These are phyloP conservation scores for Dasyprocta punctata DNA, from an alignment of 2,113 vertebrate species.

Conservation along the genomic window DNA sequence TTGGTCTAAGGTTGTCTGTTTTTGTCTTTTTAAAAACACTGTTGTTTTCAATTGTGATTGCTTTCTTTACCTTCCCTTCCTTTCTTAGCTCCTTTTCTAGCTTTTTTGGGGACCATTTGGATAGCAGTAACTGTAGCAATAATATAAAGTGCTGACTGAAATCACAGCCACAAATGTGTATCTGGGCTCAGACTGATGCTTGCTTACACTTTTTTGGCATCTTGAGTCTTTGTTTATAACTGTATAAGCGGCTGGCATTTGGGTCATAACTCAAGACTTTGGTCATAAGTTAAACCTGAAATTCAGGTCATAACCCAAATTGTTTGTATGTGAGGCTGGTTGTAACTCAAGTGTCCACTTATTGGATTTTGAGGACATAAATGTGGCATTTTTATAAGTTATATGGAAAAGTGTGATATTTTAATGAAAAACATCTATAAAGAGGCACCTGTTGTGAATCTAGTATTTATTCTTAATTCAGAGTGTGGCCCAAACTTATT, in stretches of 20 bases:
- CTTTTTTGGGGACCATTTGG: neutral
- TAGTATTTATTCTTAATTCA: conserved; percentile 42
- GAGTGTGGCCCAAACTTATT: neutral
- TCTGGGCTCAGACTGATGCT: neutral
- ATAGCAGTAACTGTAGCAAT: neutral
- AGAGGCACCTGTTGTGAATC: neutral
- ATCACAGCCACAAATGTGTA: neutral
- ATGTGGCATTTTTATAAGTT: conserved; percentile 29
- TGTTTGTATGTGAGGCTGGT: neutral
- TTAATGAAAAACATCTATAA: conserved; percentile 58
- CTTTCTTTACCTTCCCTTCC: neutral
- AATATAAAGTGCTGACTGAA: neutral
- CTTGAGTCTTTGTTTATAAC: neutral
- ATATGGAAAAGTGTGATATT: conserved; percentile 13
- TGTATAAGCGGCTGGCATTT: neutral
- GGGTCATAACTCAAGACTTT: neutral
- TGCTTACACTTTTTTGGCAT: neutral
- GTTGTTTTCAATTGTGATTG: neutral
- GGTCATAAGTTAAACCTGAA: neutral
- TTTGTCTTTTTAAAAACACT: neutral
- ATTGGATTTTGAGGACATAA: neutral
- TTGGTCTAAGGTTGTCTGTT: neutral
- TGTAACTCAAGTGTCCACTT: neutral
- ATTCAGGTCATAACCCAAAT: neutral
- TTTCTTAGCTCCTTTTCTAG: neutral